These are phyloP conservation scores for Auanema freiburgensis DNA, from an alignment of 2,888 invertebrate species.

Conservation along the genomic window DNA sequence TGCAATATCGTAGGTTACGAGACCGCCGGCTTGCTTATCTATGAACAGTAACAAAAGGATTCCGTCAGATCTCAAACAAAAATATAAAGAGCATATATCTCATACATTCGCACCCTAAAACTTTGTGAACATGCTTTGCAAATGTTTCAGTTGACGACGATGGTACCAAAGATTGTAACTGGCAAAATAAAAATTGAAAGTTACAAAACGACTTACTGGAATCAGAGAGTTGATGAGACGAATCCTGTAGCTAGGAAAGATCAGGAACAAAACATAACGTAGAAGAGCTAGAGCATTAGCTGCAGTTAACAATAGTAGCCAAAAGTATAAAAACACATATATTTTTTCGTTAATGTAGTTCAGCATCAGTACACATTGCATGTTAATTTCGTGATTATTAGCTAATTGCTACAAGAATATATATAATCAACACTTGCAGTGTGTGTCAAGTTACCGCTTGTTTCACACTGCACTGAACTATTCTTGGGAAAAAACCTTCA, in stretches of 20 bases:
- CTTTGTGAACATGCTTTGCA: no score
- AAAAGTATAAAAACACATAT: constrained; percentile 41
- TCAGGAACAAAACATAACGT: constrained; percentile 14
- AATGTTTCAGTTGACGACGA: no score
- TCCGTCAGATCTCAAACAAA: constrained; percentile 2
- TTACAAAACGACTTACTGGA: no score
- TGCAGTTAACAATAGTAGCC: constrained; percentile 30
- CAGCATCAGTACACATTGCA: constrained; percentile 36
- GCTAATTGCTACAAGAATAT: constrained; percentile 1
- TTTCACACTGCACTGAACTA: constrained; percentile 18
- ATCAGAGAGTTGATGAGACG: constrained; percentile 16
- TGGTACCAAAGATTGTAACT: no score
- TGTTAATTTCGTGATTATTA: constrained; percentile 13
- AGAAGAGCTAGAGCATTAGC: constrained; percentile 23
- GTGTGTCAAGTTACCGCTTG: constrained; percentile 8
- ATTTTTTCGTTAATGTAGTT: constrained; percentile 42
- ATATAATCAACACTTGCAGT: background rate
- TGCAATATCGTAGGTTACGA: constrained; percentile 2
- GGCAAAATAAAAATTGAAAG: no score
- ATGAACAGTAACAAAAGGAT: constrained; percentile 8
- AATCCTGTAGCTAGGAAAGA: constrained; percentile 13
- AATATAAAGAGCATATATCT: background rate
- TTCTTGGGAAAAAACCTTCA: background rate
- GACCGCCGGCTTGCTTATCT: background rate
- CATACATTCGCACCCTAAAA: no score